Evolutionary conservation across 2,888 invertebrate species (phyloP), one percentile per base, ranked within the genome.

Genomic region (Thecophora atra): DNA sequence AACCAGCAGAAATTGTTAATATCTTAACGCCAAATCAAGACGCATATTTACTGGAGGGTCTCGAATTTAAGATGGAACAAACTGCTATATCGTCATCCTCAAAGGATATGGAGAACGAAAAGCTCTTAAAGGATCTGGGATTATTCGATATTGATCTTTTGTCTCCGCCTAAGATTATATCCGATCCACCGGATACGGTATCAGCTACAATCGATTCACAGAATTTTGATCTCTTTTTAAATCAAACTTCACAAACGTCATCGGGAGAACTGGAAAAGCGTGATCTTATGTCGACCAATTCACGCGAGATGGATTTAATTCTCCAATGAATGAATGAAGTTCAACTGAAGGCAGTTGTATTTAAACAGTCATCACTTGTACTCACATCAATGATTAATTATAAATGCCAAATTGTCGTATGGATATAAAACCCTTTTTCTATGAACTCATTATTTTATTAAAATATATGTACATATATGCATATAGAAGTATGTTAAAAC

Each of bases 41-140:
- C 4, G 58, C 56, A 19, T 28, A 24, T 11, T 28, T 72, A 70
- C 17, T 69, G n/a, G 42, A 17, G 13, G 56, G 70, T 7, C 47
- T 73, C n/a, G 73, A 69, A 51, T 68, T 69, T 71, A 52, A 58
- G 28, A 69, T 72, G 30, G 75, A 69, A 47, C 67, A 68, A 21
- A 21, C 42, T 5, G 44, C 66, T 8, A 56, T 42, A 15, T 37
- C 73, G 21, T 13, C 56, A 63, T 15, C 58, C 13, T 19, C 67
- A 21, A 76, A 77, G 44, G n/a, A n/a, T n/a, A n/a, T n/a, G n/a
- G n/a, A n/a, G n/a, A n/a, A n/a, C n/a, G 81, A 84, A 44, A 76
- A 76, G 56, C 84, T 91, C 26, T 80, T 91, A 69, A 88, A 89
- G 52, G 91, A 91, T 78, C 81, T 91, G 13, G 91, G 91, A 0